Conservation (phyloP, 2,797 vertebrate genomes). For the Nannoperca australis region DNA sequence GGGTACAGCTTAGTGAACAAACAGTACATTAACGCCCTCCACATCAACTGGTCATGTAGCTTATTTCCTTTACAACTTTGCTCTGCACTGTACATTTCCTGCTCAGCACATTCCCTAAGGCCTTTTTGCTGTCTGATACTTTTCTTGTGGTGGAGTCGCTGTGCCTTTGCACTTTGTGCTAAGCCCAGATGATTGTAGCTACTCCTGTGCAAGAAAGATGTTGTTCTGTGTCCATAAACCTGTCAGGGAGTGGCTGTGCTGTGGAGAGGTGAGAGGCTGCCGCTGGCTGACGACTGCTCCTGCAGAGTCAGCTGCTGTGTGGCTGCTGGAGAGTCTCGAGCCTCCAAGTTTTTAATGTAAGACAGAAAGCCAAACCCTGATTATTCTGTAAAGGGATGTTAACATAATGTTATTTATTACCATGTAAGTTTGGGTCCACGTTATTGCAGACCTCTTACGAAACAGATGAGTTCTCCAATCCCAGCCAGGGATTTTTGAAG, state of each 20-base stretch:
- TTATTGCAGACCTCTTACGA: conserved; percentile 7
- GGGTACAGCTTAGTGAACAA: conserved; percentile 27
- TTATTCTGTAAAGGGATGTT: conserved; percentile 32
- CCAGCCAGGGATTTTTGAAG: conserved; percentile 11
- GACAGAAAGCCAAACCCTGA: conserved; percentile 21
- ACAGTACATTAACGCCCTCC: conserved; percentile 36
- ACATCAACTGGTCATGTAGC: not conserved
- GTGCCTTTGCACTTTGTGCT: conserved; percentile 33
- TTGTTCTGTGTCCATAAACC: conserved; percentile 63
- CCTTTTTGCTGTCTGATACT: conserved; percentile 13
- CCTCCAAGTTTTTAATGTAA: conserved; percentile 40
- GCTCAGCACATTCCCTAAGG: conserved; percentile 6
- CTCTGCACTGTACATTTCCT: conserved; percentile 41
- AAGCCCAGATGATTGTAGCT: conserved; percentile 26
- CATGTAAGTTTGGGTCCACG: conserved; percentile 4
- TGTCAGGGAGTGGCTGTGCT: conserved; percentile 55
- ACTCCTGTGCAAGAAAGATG: conserved; percentile 19
- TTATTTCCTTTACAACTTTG: conserved; percentile 31
- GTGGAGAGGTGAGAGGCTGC: conserved; percentile 54
- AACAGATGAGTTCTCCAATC: conserved; percentile 7
- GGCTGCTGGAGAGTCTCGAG: conserved; percentile 25
- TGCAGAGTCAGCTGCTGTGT: conserved; percentile 43
- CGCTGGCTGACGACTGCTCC: conserved; percentile 6
- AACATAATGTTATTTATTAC: conserved; percentile 43
- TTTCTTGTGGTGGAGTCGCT: not conserved